These are phyloP conservation scores for Dascyllus trimaculatus DNA, from an alignment of 2,113 vertebrate species.

Conservation along the genomic window DNA sequence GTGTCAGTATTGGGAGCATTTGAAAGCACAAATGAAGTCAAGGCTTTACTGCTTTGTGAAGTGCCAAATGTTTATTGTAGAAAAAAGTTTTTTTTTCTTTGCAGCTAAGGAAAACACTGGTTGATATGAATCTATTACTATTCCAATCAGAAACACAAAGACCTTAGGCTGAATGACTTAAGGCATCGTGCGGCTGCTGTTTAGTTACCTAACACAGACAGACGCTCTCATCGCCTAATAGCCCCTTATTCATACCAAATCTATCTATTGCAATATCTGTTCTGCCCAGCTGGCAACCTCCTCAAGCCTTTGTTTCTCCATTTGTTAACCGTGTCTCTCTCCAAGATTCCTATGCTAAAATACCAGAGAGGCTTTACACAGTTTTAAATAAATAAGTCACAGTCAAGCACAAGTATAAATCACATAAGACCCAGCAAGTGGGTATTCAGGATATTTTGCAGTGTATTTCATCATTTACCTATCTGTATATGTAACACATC, in stretches of 20 bases:
- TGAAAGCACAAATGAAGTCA: slow-evolving; percentile 24
- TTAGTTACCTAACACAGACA: slow-evolving; percentile 41
- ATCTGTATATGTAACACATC: slow-evolving; percentile 62
- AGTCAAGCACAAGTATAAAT: slow-evolving; percentile 44
- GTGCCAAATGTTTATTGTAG: background rate
- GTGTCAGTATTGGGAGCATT: slow-evolving; percentile 19
- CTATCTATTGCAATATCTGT: slow-evolving; percentile 43
- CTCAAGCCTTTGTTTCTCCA: slow-evolving; percentile 39
- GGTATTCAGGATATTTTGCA: slow-evolving; percentile 67
- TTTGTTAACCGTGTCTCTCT: slow-evolving; percentile 48
- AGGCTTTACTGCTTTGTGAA: slow-evolving; percentile 8
- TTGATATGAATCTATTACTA: slow-evolving; percentile 44
- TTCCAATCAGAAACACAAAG: slow-evolving; percentile 29
- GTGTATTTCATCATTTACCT: slow-evolving; percentile 76
- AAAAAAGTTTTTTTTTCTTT: background rate
- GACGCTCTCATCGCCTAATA: slow-evolving; percentile 39
- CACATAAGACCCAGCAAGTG: slow-evolving; percentile 30
- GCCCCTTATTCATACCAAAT: slow-evolving; percentile 30
- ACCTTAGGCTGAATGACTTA: slow-evolving; percentile 30
- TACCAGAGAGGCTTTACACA: slow-evolving; percentile 37
- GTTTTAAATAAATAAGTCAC: slow-evolving; percentile 62
- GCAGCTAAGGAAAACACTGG: slow-evolving; percentile 35
- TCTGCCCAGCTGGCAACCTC: slow-evolving; percentile 35
- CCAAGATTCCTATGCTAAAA: slow-evolving; percentile 24
- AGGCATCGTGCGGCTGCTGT: slow-evolving; percentile 24